phyloP scores from a whole-genome alignment of 2,888 invertebrate species.

The Dendrolimus pini region DNA sequence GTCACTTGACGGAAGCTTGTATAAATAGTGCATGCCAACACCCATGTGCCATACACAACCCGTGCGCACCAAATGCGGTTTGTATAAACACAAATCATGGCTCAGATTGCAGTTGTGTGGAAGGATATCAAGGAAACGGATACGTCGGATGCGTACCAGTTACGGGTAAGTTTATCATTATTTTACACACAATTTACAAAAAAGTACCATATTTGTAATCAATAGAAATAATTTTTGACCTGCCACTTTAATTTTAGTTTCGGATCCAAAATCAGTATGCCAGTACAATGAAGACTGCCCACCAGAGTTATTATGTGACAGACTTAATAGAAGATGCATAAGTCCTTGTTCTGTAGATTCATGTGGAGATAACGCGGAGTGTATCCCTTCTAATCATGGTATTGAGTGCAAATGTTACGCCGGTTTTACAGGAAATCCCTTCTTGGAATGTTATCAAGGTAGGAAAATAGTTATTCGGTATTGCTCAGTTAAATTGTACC shows the following conservation, averaged over 20 bases:
- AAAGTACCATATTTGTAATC: background rate
- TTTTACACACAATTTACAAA: background rate
- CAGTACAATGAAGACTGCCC: conserved; percentile 95
- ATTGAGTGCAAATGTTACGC: conserved; percentile 85
- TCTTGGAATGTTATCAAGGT: conserved; percentile 82
- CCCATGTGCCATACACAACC: conserved; percentile 90
- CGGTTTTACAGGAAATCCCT: conserved; percentile 87
- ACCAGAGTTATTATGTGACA: conserved; percentile 89
- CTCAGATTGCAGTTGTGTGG: conserved; percentile 89
- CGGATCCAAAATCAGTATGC: conserved; percentile 76
- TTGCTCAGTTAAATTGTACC: too few species aligned
- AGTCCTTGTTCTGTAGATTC: conserved; percentile 88
- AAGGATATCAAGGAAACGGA: conserved; percentile 92
- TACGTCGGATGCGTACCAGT: conserved; percentile 86
- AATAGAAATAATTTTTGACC: background rate
- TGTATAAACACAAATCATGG: conserved; percentile 93
- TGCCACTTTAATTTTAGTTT: conserved; percentile 39
- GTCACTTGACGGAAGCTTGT: conserved; percentile 90
- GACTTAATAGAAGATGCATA: conserved; percentile 88
- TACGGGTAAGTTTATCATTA: conserved; percentile 76
- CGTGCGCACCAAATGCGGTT: conserved; percentile 88
- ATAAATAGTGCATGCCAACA: conserved; percentile 89
- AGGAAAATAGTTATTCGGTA: background rate
- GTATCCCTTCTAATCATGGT: conserved; percentile 84
- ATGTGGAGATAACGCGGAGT: conserved; percentile 89